These are phyloP conservation scores for Eurosta solidaginis DNA, from an alignment of 1,140 invertebrate species.

Conservation along the genomic window DNA sequence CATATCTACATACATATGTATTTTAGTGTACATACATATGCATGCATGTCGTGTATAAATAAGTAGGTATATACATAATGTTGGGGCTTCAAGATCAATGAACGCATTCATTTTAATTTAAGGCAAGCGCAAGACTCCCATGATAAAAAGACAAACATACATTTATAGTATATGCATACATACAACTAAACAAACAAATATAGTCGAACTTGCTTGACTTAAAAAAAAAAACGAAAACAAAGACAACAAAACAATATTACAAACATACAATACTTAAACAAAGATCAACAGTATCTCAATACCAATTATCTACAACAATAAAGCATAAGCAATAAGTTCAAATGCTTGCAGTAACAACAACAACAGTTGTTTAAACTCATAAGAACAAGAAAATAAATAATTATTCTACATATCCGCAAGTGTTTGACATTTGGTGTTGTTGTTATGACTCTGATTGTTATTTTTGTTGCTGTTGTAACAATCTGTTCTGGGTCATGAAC, in stretches of 20 bases:
- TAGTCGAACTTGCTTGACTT: not conserved
- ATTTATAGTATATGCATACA: not conserved
- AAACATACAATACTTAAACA: conserved; percentile 49
- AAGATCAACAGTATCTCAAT: conserved; percentile 36
- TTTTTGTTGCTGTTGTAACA: not conserved
- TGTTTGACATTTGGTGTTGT: no score
- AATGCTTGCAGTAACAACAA: not conserved
- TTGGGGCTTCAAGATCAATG: conserved; percentile 49
- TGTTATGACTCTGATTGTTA: no score
- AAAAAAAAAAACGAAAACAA: not conserved
- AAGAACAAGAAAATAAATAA: not conserved
- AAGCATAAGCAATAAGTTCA: not conserved
- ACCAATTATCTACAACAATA: no score
- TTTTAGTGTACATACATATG: not conserved
- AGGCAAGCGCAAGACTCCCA: conserved; percentile 32
- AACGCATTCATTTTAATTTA: conserved; percentile 59
- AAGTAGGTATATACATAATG: not conserved
- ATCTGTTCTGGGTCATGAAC: not conserved
- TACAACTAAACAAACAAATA: not conserved
- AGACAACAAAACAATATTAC: not conserved
- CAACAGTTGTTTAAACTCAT: not conserved
- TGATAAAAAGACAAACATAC: not conserved
- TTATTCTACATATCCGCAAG: not conserved
- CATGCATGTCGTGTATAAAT: not conserved
- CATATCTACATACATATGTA: not conserved